These are phyloP conservation scores for Trichechus manatus DNA, from an alignment of 2,113 vertebrate species.

Conservation along the genomic window DNA sequence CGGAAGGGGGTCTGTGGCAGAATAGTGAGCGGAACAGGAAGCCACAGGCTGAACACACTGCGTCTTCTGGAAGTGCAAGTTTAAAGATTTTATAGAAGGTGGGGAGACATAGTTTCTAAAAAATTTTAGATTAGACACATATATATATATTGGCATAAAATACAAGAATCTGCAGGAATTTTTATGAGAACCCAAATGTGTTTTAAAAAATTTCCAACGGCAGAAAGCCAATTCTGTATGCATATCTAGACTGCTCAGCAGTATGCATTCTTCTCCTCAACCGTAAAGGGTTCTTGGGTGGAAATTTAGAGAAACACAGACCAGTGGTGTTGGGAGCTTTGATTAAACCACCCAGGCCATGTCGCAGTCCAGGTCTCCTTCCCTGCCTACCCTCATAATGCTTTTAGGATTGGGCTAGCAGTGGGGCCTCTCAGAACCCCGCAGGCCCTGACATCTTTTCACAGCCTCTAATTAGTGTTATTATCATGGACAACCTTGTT, in stretches of 20 bases:
- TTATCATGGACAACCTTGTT: neutral
- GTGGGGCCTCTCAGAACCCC: neutral
- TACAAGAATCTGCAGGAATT: constrained; percentile 67
- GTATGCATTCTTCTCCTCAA: neutral
- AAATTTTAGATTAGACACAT: constrained; percentile 49
- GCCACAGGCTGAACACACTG: neutral
- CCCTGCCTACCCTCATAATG: neutral
- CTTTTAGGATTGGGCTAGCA: neutral
- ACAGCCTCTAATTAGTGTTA: neutral
- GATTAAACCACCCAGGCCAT: neutral
- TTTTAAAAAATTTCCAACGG: constrained; percentile 70
- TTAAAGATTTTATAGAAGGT: constrained; percentile 31
- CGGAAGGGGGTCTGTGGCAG: neutral
- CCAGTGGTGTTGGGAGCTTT: neutral
- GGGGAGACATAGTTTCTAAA: neutral
- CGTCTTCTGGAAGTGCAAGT: neutral
- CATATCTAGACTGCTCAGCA: constrained; percentile 54
- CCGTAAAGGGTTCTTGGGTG: constrained; percentile 57
- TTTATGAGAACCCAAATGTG: constrained; percentile 73
- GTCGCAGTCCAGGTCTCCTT: neutral
- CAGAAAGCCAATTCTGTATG: constrained; percentile 39
- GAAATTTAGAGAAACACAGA: constrained; percentile 65
- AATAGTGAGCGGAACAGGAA: neutral
- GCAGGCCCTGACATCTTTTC: neutral
- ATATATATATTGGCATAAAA: constrained; percentile 61